Conservation (phyloP, 2,113 vertebrate genomes). For the Uropsilus gracilis region DNA sequence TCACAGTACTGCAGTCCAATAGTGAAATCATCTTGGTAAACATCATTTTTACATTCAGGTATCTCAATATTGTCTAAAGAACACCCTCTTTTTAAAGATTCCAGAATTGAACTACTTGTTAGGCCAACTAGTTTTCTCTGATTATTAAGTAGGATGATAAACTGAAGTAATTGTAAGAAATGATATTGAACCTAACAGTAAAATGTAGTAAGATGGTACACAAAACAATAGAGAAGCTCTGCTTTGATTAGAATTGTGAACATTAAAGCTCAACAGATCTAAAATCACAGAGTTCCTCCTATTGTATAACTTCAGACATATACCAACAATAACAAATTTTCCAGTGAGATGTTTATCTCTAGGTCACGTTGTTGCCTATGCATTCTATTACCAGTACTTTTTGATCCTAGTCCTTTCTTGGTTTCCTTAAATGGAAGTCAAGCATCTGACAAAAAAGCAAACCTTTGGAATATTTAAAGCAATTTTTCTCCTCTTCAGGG, state of each 20-base stretch:
- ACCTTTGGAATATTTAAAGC: slow-evolving; percentile 45
- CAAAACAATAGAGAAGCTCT: not conserved
- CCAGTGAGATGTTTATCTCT: not conserved
- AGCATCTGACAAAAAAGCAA: slow-evolving; percentile 52
- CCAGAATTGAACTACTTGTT: not conserved
- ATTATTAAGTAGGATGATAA: not conserved
- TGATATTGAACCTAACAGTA: not conserved
- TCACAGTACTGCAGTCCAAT: not conserved
- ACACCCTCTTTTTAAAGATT: not conserved
- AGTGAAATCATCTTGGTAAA: not conserved
- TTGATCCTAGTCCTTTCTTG: not conserved
- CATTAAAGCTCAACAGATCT: not conserved
- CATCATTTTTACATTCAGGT: not conserved
- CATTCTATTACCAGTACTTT: not conserved
- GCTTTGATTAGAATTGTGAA: not conserved
- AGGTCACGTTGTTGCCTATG: not conserved
- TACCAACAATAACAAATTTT: not conserved
- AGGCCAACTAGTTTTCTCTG: not conserved
- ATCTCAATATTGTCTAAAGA: not conserved
- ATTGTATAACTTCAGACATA: not conserved
- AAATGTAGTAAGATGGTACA: not conserved
- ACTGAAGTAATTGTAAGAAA: not conserved
- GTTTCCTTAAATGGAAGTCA: slow-evolving; percentile 18
- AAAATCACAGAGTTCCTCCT: not conserved
- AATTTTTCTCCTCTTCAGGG: slow-evolving; percentile 28